Percentiles rank a stretch among this genome's conserved stretches.
Conservation (phyloP, 2,888 invertebrate genomes). For the Biston betularia region DNA sequence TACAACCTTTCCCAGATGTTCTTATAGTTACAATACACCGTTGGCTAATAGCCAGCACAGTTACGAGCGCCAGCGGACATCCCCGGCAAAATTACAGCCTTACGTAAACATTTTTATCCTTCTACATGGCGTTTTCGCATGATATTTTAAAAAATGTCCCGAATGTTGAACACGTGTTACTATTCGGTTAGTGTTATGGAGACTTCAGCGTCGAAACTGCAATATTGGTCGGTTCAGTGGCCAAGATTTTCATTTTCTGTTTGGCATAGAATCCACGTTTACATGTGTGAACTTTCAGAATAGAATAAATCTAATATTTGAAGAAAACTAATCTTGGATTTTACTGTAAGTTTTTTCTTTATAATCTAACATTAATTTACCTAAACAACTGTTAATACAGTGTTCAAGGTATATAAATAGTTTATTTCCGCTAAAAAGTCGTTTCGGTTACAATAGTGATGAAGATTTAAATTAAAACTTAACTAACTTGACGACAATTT, state of each 20-base stretch:
- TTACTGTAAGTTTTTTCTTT: too few relatives aligned
- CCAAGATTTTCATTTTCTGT: slow-evolving; percentile 22
- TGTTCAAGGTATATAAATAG: too few relatives aligned
- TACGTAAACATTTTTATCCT: slow-evolving; percentile 53
- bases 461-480: too few relatives aligned
- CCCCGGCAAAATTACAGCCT: slow-evolving; percentile 49
- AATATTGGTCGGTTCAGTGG: slow-evolving; percentile 18
- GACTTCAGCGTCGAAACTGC: slow-evolving; percentile 20
- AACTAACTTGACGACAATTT: too few relatives aligned
- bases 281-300: slow-evolving; percentile 6
- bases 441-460: too few relatives aligned
- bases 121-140: slow-evolving; percentile 40
- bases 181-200: slow-evolving; percentile 31
- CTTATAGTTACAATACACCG: slow-evolving; percentile 48
- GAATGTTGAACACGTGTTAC: slow-evolving; percentile 37
- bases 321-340: not conserved
- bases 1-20: slow-evolving; percentile 32
- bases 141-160: slow-evolving; percentile 33
- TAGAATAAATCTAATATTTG: too few relatives aligned
- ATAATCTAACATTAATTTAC: too few relatives aligned
- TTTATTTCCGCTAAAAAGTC: too few relatives aligned
- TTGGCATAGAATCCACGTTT: not conserved
- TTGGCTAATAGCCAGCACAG: slow-evolving; percentile 62
- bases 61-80: slow-evolving; percentile 36
- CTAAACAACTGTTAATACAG: too few relatives aligned